Conservation (phyloP, 2,888 invertebrate species). For the Netelia inedita region DNA sequence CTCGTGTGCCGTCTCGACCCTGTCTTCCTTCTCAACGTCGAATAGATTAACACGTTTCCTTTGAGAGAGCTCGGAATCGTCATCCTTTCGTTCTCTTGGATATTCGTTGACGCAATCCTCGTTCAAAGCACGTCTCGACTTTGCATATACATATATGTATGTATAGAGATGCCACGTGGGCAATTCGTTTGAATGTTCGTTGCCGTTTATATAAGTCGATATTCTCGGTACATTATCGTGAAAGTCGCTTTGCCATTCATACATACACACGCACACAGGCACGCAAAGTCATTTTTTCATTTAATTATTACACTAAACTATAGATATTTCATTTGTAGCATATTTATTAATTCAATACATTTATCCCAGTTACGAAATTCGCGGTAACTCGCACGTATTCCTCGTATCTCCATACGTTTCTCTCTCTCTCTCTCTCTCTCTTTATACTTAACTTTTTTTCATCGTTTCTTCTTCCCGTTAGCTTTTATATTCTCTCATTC, state of each 20-base stretch:
- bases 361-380: slow-evolving; percentile 47
- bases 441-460: slow-evolving; percentile 1
- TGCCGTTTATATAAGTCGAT: slow-evolving; percentile 23
- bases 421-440: slow-evolving; percentile 9
- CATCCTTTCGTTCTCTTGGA: slow-evolving; percentile 38
- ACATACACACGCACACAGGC: background rate
- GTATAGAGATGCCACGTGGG: background rate
- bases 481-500: slow-evolving; percentile 4
- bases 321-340: slow-evolving; percentile 18
- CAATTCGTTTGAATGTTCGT: background rate
- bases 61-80: slow-evolving; percentile 58
- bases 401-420: slow-evolving; percentile 3
- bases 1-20: slow-evolving; percentile 24
- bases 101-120: slow-evolving; percentile 32
- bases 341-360: slow-evolving; percentile 37
- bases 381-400: slow-evolving; percentile 13
- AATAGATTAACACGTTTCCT: slow-evolving; percentile 66
- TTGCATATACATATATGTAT: background rate
- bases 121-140: slow-evolving; percentile 39
- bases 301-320: slow-evolving; percentile 15
- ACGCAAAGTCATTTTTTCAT: background rate
- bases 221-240: slow-evolving; percentile 36
- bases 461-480: background rate
- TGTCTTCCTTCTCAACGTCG: slow-evolving; percentile 37
- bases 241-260: slow-evolving; percentile 25